A percentile compares a stretch with the other conserved stretches of the same genome.
phyloP scores from a whole-genome alignment of 2,113 vertebrate genomes.

The Calonectris borealis region DNA sequence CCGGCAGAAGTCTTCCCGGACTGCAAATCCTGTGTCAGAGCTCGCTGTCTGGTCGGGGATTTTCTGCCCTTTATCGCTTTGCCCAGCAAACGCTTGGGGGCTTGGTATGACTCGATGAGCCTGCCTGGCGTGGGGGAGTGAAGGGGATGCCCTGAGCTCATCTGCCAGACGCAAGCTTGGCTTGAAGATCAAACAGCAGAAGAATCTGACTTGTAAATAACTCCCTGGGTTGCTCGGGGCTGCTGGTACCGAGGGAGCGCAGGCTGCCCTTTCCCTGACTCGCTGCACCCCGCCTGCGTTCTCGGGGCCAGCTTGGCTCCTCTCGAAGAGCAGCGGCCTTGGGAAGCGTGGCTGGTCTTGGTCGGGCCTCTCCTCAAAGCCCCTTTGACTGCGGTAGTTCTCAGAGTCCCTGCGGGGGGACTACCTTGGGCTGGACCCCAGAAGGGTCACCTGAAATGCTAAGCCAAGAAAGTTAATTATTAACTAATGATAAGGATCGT shows the following conservation, averaged over 20 bases:
- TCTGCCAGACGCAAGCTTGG: background rate
- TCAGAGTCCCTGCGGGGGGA: background rate
- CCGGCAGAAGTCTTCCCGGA: background rate
- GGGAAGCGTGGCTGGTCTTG: background rate
- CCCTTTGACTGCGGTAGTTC: background rate
- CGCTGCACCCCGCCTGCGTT: background rate
- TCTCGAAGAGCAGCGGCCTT: background rate
- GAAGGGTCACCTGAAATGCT: background rate
- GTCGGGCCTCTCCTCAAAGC: background rate
- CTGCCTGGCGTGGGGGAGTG: background rate
- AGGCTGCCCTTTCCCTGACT: background rate
- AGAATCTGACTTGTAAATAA: background rate
- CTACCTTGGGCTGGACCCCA: background rate
- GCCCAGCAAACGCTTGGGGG: background rate
- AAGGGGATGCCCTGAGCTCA: background rate
- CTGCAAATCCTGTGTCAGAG: background rate
- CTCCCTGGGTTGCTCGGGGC: background rate
- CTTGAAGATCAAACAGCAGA: background rate
- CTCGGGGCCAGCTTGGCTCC: background rate
- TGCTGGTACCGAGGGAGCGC: rapidly evolving
- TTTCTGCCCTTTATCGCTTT: background rate
- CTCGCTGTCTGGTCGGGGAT: background rate
- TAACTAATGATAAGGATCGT: background rate
- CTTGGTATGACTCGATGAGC: background rate
- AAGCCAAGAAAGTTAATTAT: background rate